Base-by-base conservation (phyloP, 2,113 vertebrate genomes). In the Sclerurus mexicanus region DNA sequence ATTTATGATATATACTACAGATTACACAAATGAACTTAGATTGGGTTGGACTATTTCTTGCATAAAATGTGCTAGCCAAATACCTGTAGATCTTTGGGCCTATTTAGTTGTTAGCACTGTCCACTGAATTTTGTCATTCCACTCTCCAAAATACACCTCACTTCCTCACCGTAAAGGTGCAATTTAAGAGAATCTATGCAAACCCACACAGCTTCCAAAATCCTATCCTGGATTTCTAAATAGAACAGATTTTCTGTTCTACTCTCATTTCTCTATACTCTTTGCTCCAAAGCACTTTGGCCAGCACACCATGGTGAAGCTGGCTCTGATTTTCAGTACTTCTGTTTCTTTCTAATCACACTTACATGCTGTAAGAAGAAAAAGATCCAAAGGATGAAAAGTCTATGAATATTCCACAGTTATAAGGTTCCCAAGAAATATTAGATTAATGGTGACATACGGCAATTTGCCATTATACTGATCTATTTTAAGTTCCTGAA, bases 401-500 rank as follows among this genome's bases (percentile, higher is more conserved):
- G 30, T 2, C 55, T 79, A 35, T 78, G 56, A 90, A 85, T 85
- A 95, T 87, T 88, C 90, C 39, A 89, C 35, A 81, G 37, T 59
- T 90, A 60, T 19, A 89, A 76, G 18, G 49, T 59, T 90, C 67
- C 49, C 50, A 76, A 68, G n/a, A 94, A 95, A 87, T 73, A 64
- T 37, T 78, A 79, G 79, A 93, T 91, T 83, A 89, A 19, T 79
- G 73, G 28, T 58, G 60, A 79, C 62, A 37, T 44, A 82, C 0
- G 3, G 37, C 7, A 4, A 78, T 94, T 96, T 97, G 69, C 83
- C 7, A 7, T 89, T 97, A 89, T 31, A 76, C 30, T 85, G 74
- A 94, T 63, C 72, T 92, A 68, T 89, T 95, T 55, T 52, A 83
- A 47, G 37, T 75, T 87, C 52, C 88, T 86, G 67, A 97, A 95